phyloP scores from a whole-genome alignment of 2,113 vertebrate genomes.

The Thermophis baileyi region DNA sequence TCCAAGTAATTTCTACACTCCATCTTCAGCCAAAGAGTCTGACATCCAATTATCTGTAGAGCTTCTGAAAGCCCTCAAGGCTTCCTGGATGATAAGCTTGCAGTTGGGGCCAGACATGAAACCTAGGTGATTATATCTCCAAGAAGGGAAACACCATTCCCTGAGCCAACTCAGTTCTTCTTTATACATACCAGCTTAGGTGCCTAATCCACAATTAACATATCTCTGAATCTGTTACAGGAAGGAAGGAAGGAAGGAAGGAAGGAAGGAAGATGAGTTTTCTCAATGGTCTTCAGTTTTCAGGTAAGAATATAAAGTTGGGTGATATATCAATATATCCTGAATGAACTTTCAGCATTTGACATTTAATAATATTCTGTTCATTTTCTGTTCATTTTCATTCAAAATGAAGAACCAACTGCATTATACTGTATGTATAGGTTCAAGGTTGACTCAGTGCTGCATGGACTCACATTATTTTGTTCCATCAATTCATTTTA shows the following conservation, averaged over 20 bases:
- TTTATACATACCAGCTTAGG: background rate
- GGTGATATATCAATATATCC: background rate
- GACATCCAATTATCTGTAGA: background rate
- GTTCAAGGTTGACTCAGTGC: too few relatives aligned
- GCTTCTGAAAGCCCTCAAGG: background rate
- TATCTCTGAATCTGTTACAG: background rate
- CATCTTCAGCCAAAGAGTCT: background rate
- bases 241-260: background rate
- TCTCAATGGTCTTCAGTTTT: background rate
- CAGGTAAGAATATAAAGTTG: background rate
- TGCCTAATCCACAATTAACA: background rate
- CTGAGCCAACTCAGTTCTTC: background rate
- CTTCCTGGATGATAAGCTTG: background rate
- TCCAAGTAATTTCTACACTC: background rate
- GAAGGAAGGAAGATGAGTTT: background rate
- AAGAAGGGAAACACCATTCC: background rate
- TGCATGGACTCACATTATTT: background rate
- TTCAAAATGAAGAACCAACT: background rate
- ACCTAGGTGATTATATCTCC: background rate
- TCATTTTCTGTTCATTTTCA: background rate
- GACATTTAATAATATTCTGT: background rate
- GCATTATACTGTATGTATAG: too few relatives aligned
- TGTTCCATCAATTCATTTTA: background rate
- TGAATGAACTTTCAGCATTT: background rate
- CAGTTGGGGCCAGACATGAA: background rate